Base-by-base conservation (phyloP, 2,113 vertebrate species). In the Origma solitaria region DNA sequence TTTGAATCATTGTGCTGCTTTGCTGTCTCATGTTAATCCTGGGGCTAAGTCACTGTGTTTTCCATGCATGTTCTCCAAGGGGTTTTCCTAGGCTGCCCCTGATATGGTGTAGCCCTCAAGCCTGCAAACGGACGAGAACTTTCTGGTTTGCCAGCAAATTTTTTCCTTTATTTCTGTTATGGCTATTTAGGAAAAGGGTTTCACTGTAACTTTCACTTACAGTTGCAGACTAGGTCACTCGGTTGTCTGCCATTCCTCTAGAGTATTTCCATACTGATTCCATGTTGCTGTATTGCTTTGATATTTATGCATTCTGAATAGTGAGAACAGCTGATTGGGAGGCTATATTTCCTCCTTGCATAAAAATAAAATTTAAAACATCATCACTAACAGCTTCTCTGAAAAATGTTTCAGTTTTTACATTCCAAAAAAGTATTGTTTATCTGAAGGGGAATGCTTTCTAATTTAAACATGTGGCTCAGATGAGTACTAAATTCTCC, bases 301-400 rank as follows among this genome's bases (percentile, higher is more conserved):
- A 31, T 90, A 80, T 66, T 90, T 58, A 54, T 35, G 42, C 9
- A 21, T 76, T 69, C 19, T 61, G 49, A 85, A 75, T 25, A 58
- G 35, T 23, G 76, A 93, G 30, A 86, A 37, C 68, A 96, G 76
- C 50, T 79, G 37, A 21, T 45, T 72, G 35, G n/a, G 57, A 79
- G n/a, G 54, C 20, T 83, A 0, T 45, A 61, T 80, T 91, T 95
- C 33, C 16, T 65, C 25, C 49, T 61, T 47, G 12, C 4, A 31
- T 3, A 7, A 31, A 71, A 14, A 33, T 13, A 24, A 54, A 75
- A 35, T 9, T 8, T 1, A 33, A 53, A 50, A 19, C 14, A 6
- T 27, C 23, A 71, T 54, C 33, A 54, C 9, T 24, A 49, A 14
- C 13, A 25, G 7, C 17, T 79, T 58, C 10, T 72, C 45, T 88